A percentile compares a stretch with the other conserved stretches of the same genome.
phyloP scores from a whole-genome alignment of 1,140 invertebrate species.

The Piezodorus guildinii region DNA sequence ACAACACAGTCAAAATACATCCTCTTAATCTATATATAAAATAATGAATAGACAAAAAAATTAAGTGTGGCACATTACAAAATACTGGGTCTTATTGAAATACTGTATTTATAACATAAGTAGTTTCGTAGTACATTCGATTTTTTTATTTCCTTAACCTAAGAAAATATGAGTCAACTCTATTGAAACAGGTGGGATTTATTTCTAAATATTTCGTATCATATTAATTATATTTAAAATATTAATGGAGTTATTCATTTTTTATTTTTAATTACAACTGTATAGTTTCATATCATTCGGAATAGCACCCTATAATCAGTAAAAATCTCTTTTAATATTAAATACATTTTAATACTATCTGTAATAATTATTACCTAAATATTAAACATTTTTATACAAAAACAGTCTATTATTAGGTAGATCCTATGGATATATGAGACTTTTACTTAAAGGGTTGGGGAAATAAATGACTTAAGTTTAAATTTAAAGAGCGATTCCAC shows the following conservation, averaged over 20 bases:
- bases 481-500: no score
- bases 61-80: slow-evolving; percentile 1
- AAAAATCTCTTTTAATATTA: background rate
- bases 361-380: background rate
- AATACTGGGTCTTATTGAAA: slow-evolving; percentile 6
- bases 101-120: slow-evolving; percentile 5
- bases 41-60: background rate
- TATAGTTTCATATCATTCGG: no score
- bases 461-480: no score
- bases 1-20: slow-evolving; percentile 5
- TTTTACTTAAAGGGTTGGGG: no score
- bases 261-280: background rate
- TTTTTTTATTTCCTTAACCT: slow-evolving; percentile 2
- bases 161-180: background rate
- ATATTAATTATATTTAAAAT: background rate
- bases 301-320: no score
- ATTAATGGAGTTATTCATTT: background rate
- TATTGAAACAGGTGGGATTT: slow-evolving; percentile 11
- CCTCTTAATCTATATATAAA: background rate
- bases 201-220: background rate
- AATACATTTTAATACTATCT: background rate
- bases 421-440: no score
- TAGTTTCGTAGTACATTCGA: background rate
- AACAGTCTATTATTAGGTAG: background rate
- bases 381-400: background rate